Base-by-base conservation (phyloP, 2,797 vertebrate species). In the Brotogeris chrysoptera region DNA sequence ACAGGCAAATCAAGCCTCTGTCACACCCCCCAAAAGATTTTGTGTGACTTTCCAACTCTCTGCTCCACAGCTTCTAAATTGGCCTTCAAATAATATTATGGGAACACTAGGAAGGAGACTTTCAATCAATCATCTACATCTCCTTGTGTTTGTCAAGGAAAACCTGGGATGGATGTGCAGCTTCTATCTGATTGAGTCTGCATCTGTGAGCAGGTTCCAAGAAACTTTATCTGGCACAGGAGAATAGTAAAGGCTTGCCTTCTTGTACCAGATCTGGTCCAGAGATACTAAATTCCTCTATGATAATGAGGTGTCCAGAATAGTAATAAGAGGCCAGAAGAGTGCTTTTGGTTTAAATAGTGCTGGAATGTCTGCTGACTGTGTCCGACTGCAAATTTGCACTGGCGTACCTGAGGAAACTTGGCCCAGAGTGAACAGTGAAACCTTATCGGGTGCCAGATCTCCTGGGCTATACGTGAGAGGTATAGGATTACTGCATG, bases 291-390 rank as follows among this genome's bases (percentile, higher is more conserved):
- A 96, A 96, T 95, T 97, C 89, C 93, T 95, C 63, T 71, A 86
- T 52, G 88, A 93, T 96, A 94, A 97, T 86, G 95, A 97, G 90
- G 91, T 96, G 91, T 95, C 90, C 78, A 66, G 92, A 93, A 95
- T 47, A 96, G 83, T 74, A 95, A 94, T 86, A 95, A 91, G 88
- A 86, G 78, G 72, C 88, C 65, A 65, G 69, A 80, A 80, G 28
- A 19, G 38, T 89, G 59, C 43, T 83, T 77, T 93, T 71, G 80
- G 92, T 84, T 92, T 44, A 59, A 57, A 2, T 41, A 68, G 30
- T 21, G 50, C 87, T 80, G 86, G 30, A 82, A 61, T 49, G 65
- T 81, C 80, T 93, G 88, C 88, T 96, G 91, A 61, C 70, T 90
- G 71, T 12, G 80, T 70, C 68, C 38, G 83, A 88, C 61, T 87